Conservation (phyloP, 1,140 invertebrate species). For the Nephila pilipes region DNA sequence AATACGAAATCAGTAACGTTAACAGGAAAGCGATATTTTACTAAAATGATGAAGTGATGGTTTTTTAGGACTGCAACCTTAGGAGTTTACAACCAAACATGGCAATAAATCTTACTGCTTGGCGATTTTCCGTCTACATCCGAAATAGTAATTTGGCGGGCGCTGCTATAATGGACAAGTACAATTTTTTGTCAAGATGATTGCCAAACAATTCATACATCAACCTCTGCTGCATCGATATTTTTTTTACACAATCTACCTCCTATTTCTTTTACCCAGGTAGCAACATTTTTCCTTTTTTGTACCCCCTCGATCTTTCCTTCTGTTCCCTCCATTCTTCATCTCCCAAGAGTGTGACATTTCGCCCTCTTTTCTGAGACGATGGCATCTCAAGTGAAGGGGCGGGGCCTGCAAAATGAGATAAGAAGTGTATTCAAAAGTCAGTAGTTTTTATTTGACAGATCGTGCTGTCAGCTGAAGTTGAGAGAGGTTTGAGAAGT, state of each 20-base stretch:
- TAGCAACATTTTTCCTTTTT: background rate
- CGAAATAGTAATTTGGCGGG: too few species aligned
- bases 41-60: too few species aligned
- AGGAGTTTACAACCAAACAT: too few species aligned
- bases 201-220: too few species aligned
- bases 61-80: too few species aligned
- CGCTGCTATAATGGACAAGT: too few species aligned
- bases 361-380: background rate
- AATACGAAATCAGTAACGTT: too few species aligned
- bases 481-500: background rate
- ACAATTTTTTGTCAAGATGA: too few species aligned
- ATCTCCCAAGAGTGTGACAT: background rate
- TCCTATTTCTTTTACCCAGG: background rate
- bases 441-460: slow-evolving; percentile 12
- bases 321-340: background rate
- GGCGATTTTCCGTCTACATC: too few species aligned
- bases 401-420: background rate
- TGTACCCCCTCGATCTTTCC: too few species aligned
- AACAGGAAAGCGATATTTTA: too few species aligned
- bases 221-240: background rate
- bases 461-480: slow-evolving; percentile 2
- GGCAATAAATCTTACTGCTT: too few species aligned
- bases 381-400: slow-evolving; percentile 7
- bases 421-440: background rate
- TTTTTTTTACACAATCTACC: background rate